These are phyloP conservation scores for Cantharis nigra DNA, from an alignment of 2,888 invertebrate genomes.

Conservation along the genomic window DNA sequence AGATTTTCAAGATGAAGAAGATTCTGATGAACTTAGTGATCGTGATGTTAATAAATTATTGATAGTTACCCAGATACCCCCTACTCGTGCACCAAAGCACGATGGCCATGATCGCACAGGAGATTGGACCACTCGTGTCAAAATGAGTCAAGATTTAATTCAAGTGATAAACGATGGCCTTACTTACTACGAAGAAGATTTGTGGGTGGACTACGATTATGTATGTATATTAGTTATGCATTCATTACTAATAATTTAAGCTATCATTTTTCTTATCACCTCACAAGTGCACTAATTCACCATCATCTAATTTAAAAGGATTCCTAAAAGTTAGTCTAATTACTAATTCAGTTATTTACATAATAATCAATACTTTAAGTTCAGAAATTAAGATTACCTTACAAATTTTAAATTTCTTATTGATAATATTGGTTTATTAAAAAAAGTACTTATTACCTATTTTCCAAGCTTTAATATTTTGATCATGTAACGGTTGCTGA, in stretches of 20 bases:
- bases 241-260: not conserved
- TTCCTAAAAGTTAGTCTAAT: too few relatives aligned
- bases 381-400: too few relatives aligned
- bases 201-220: constrained; percentile 74
- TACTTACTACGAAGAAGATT: constrained; percentile 92
- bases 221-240: constrained; percentile 43
- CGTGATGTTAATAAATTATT: constrained; percentile 90
- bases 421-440: too few relatives aligned
- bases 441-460: too few relatives aligned
- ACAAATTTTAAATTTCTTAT: too few relatives aligned
- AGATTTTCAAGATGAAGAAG: constrained; percentile 74
- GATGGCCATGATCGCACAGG: constrained; percentile 90
- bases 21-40: constrained; percentile 90
- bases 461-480: too few relatives aligned
- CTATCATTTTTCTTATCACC: constrained; percentile 26
- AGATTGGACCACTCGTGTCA: constrained; percentile 86
- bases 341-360: too few relatives aligned
- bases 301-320: not conserved
- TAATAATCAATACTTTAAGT: too few relatives aligned
- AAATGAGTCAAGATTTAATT: constrained; percentile 93
- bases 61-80: constrained; percentile 82
- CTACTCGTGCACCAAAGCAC: constrained; percentile 71
- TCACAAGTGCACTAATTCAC: not conserved
- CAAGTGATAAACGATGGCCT: constrained; percentile 97
- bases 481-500: too few relatives aligned